Conservation (phyloP, 2,113 vertebrate species). For the Clarias gariepinus region DNA sequence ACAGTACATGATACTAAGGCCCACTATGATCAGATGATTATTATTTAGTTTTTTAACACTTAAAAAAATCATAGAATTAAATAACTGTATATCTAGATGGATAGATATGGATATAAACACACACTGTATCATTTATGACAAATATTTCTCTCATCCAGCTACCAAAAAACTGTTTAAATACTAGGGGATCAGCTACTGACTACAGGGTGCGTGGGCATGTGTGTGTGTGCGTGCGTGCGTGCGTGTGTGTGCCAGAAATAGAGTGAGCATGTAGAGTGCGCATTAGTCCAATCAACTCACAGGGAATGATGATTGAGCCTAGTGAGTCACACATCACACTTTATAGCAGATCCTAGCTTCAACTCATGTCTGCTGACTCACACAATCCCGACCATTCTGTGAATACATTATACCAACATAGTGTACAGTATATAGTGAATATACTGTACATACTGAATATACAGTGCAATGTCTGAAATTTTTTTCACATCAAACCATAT, state of each 20-base stretch:
- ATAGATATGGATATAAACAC: no score
- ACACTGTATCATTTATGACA: not conserved
- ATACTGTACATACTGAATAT: not conserved
- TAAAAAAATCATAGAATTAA: no score
- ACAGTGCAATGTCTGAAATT: not conserved
- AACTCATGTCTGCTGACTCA: conserved; percentile 7
- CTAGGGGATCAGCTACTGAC: not conserved
- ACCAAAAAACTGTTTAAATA: not conserved
- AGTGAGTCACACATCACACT: conserved; percentile 23
- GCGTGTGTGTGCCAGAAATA: not conserved
- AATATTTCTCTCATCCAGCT: not conserved
- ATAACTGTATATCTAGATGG: no score
- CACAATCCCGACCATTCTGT: not conserved
- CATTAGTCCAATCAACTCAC: not conserved
- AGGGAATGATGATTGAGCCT: not conserved
- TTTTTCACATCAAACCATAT: not conserved
- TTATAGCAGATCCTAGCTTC: not conserved
- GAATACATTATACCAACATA: not conserved
- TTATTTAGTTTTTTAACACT: no score
- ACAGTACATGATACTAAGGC: no score
- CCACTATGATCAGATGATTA: no score
- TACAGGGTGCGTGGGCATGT: conserved; percentile 8
- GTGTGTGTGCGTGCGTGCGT: conserved; percentile 18
- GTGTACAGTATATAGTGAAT: not conserved
- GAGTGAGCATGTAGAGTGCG: not conserved